These are phyloP conservation scores for Lophochroa leadbeateri DNA, from an alignment of 2,113 vertebrate genomes.

Conservation along the genomic window DNA sequence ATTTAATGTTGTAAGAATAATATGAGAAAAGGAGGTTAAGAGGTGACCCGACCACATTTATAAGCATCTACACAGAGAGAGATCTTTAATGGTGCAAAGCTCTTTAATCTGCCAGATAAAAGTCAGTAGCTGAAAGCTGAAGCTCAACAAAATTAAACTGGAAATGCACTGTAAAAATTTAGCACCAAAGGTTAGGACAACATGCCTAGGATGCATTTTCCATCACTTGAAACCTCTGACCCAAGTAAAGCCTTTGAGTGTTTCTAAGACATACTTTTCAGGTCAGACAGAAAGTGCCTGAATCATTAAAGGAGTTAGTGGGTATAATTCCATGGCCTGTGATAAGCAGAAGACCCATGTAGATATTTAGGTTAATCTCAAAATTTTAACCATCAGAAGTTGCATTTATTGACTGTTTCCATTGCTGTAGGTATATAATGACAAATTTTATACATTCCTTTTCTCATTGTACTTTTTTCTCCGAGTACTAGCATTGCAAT, in stretches of 20 bases:
- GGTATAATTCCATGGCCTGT: neutral
- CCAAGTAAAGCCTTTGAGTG: neutral
- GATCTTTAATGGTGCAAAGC: neutral
- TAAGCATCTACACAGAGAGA: neutral
- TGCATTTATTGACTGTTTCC: neutral
- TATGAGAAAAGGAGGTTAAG: neutral
- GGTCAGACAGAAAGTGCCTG: neutral
- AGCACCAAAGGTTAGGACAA: neutral
- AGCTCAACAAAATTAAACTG: neutral
- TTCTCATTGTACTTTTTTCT: neutral
- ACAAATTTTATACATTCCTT: neutral
- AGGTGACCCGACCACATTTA: neutral
- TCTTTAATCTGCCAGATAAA: conserved; percentile 3
- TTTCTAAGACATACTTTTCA: neutral
- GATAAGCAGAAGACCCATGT: neutral
- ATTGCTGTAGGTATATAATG: neutral
- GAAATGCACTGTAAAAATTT: neutral
- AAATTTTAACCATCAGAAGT: neutral
- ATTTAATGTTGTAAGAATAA: neutral
- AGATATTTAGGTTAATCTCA: neutral
- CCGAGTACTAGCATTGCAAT: neutral
- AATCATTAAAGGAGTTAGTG: neutral
- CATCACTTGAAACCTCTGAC: neutral
- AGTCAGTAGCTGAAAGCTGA: neutral
- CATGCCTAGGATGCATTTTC: neutral